Base-by-base conservation (phyloP, 2,797 vertebrate genomes). In the Hydrolagus colliei region DNA sequence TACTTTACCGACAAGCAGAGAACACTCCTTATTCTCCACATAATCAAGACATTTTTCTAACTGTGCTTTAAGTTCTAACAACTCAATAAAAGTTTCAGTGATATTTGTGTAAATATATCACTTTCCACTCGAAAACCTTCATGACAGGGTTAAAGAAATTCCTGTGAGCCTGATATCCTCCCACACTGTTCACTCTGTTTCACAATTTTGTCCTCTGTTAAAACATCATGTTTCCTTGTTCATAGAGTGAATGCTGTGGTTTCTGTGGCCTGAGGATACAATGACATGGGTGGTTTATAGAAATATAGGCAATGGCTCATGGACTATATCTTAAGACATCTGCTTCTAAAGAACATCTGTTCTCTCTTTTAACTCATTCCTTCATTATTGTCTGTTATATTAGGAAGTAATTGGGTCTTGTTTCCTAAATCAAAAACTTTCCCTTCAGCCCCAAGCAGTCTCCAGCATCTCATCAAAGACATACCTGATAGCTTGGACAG, bases 281-380 rank as follows among this genome's bases (percentile, higher is more conserved):
- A n/a, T n/a, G 41, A 74, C 73, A 74, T 74, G 73, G 32, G 73
- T 74, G 73, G 27, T 41, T 41, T 41, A 41, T 11, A 3, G 22
- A 77, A 18, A 59, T 16, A 77, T 22, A 79, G n/a, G 61, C 20
- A 65, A 79, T 62, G 32, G n/a, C 77, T 27, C 27, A 22, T 35
- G 41, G 4, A n/a, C 63, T 79, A 22, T 79, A n/a, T 65, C 61
- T 8, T 63, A 13, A 79, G 63, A 65, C 61, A 63, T 79, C 52
- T 65, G 61, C 22, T 82, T 82, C 65, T 35, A 82, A 52, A 68
- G 12, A 27, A 82, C 63, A 82, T 35, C 16, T 82, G 63, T 16
- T 68, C 65, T 52, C 41, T 52, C 41, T 18, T 82, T 68, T 82
- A 68, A 82, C 63, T 77, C 52, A 61, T 77, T 77, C 75, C 75